phyloP scores from a whole-genome alignment of 2,888 invertebrate genomes.

The Trissoscelio sp. region DNA sequence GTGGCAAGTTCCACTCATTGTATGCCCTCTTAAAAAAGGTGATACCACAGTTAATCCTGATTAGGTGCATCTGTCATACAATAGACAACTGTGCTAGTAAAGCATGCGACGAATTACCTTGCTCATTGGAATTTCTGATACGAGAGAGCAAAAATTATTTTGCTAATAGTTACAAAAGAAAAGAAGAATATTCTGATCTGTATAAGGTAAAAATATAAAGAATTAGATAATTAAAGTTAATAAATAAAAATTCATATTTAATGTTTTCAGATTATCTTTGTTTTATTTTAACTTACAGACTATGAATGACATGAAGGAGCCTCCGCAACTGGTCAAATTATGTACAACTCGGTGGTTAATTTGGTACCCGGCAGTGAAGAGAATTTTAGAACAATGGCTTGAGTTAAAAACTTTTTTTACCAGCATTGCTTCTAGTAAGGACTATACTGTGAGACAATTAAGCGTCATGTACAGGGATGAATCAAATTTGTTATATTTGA shows the following conservation, averaged over 20 bases:
- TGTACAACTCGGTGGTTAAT: constrained; percentile 72
- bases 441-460: constrained; percentile 65
- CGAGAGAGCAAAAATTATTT: constrained; percentile 74
- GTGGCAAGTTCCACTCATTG: constrained; percentile 14
- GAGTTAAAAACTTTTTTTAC: constrained; percentile 71
- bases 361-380: constrained; percentile 69
- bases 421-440: constrained; percentile 27
- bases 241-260: too few relatives aligned
- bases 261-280: too few relatives aligned
- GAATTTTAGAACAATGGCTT: constrained; percentile 72
- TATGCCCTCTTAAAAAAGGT: constrained; percentile 17
- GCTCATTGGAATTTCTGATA: constrained; percentile 71
- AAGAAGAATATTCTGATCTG: constrained; percentile 36
- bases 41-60: constrained; percentile 5
- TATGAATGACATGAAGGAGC: constrained; percentile 60
- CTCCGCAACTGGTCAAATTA: constrained; percentile 67
- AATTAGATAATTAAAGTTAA: constrained; percentile 2
- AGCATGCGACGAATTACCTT: constrained; percentile 70
- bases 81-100: constrained; percentile 72
- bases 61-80: constrained; percentile 73
- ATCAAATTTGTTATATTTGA: constrained; percentile 64
- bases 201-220: constrained; percentile 36
- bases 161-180: constrained; percentile 63
- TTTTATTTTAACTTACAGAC: constrained; percentile 31
- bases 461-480: constrained; percentile 57